Percentiles rank a stretch among this genome's conserved stretches.
phyloP scores from a whole-genome alignment of 2,888 invertebrate genomes.

The Cephus sareptanus region DNA sequence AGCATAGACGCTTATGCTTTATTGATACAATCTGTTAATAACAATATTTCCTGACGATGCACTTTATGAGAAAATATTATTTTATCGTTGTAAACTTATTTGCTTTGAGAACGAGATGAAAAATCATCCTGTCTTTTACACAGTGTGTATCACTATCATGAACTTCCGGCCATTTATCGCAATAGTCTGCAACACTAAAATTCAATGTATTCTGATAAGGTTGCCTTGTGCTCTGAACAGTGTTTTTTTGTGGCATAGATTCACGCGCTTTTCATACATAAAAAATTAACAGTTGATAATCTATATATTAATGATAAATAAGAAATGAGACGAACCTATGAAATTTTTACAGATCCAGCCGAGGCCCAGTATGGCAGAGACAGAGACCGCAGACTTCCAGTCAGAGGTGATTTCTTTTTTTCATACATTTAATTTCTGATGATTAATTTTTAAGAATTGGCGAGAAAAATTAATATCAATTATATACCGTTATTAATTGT shows the following conservation, averaged over 20 bases:
- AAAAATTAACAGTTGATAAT: not conserved
- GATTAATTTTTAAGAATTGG: constrained; percentile 17
- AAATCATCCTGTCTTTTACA: not conserved
- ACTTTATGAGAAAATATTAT: not conserved
- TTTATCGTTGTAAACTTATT: not conserved
- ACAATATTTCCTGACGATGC: not conserved
- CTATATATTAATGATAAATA: not conserved
- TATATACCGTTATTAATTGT: not conserved
- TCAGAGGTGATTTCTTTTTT: constrained; percentile 40
- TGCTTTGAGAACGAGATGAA: not conserved
- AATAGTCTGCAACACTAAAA: not conserved
- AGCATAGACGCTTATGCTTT: constrained; percentile 24
- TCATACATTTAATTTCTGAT: constrained; percentile 7
- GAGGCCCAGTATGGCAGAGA: constrained; percentile 41
- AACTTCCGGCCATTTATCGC: not conserved
- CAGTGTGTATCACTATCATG: not conserved
- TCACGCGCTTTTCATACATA: not conserved
- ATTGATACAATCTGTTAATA: not conserved
- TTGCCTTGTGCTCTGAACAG: not conserved
- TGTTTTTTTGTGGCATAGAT: not conserved
- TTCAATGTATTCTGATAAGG: not conserved
- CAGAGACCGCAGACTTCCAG: constrained; percentile 35
- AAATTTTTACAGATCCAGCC: constrained; percentile 32
- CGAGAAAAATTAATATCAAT: not conserved
- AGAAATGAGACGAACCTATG: not conserved